Evolutionary conservation across 1,140 invertebrate genomes (phyloP), one percentile per base, ranked within the genome.

Genomic region (Centruroides sculpturatus): DNA sequence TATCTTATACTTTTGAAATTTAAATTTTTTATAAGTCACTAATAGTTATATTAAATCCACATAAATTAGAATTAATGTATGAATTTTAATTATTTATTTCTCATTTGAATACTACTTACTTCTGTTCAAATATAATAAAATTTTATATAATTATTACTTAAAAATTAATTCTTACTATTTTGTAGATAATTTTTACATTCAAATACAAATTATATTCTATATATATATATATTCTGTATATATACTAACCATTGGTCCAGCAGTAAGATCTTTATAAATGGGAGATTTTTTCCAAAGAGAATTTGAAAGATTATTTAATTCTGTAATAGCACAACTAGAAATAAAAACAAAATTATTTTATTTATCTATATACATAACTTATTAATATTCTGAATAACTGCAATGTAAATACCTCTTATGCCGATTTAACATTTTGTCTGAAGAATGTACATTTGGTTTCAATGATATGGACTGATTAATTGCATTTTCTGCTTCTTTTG

Each of bases 161-260:
- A 23, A 23, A 23, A 23, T 23, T 23, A 23, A 1, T 23, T 23
- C 23, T 23, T 23, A 23, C 1, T 23, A 23, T 23, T 23, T 23
- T 23, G 23, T 23, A 23, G 23, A 23, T 23, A 23, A 23, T 23
- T 23, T 23, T 23, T 23, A 23, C 2, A 41, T 36, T 4, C 47
- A 48, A n/a, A 11, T 46, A 13, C 57, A 51, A 55, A 47, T 56
- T 49, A 57, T 57, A 36, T 11, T 59, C 59, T 36, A 5, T 62
- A 59, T 56, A 61, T 34, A 54, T 51, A 51, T n/a, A n/a, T 59
- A 10, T 11, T 59, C 59, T 36, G 11, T 62, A 59, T 56, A 61
- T 34, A 54, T 51, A 51, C 41, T 23, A 56, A 57, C 12, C 56
- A 9, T 35, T 60, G 49, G 5, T 50, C 5, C 47, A 55, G 58